Evolutionary conservation across 2,113 vertebrate species (phyloP).

Genomic region (Falcunculus frontatus): DNA sequence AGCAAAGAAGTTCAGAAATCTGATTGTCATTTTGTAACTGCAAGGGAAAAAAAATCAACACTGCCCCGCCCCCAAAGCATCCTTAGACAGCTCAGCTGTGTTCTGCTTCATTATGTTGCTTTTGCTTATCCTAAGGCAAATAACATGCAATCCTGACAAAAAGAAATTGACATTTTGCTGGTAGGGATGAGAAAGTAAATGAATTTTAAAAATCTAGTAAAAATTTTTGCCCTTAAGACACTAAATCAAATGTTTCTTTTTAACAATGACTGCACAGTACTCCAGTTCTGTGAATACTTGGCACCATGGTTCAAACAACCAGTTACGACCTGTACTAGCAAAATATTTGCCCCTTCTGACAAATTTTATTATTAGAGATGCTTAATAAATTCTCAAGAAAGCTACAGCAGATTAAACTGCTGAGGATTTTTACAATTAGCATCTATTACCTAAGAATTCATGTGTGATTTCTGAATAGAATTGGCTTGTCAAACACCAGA

Average conservation of each 20-base stretch:
- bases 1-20: background rate
- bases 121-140: constrained; percentile 12
- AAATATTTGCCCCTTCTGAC: constrained; percentile 61
- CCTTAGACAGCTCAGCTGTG: background rate
- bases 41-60: background rate
- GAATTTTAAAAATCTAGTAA: constrained; percentile 21
- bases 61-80: background rate
- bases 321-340: constrained; percentile 47
- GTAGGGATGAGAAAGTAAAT: constrained; percentile 29
- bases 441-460: constrained; percentile 31
- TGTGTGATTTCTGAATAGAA: constrained; percentile 24
- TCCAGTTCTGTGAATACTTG: background rate
- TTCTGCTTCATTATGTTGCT: constrained; percentile 50
- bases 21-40: background rate
- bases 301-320: background rate
- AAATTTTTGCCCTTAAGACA: constrained; percentile 33
- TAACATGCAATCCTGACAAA: background rate
- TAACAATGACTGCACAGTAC: constrained; percentile 27
- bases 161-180: background rate
- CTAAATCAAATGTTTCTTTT: constrained; percentile 25
- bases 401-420: constrained; percentile 33
- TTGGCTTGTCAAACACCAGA: constrained; percentile 6
- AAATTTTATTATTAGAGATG: constrained; percentile 29
- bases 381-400: constrained; percentile 50
- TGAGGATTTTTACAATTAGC: constrained; percentile 51